Evolutionary conservation across 2,113 vertebrate genomes (phyloP).

Genomic region (Onychorhynchus coronatus): DNA sequence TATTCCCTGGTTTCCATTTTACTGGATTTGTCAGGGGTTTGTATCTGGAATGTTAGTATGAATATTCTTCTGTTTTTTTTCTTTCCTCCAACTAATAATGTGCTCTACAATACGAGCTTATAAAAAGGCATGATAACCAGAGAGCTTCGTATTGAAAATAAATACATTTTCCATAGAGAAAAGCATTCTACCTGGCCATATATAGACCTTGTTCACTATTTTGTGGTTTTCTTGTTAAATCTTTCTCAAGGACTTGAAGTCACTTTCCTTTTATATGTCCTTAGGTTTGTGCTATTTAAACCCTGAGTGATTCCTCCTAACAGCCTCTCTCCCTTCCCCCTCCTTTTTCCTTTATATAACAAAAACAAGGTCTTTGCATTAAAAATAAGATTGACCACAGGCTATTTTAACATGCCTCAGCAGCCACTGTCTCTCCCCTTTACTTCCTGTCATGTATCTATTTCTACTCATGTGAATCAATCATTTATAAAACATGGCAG

Average conservation of each 20-base stretch:
- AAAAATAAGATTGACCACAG: conserved; percentile 64
- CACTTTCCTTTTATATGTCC: not conserved
- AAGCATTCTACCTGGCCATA: not conserved
- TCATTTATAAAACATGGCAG: conserved; percentile 24
- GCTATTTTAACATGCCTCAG: conserved; percentile 61
- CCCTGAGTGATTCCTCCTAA: not conserved
- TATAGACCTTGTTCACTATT: not conserved
- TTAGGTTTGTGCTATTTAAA: conserved; percentile 35
- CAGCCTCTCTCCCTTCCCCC: conserved; percentile 21
- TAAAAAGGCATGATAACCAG: not conserved
- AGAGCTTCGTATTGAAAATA: not conserved
- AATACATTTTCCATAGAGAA: not conserved
- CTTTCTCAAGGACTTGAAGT: not conserved
- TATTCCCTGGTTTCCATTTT: conserved; percentile 1
- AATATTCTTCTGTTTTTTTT: not conserved
- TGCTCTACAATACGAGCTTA: not conserved
- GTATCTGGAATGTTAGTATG: not conserved
- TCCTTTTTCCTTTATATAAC: conserved; percentile 23
- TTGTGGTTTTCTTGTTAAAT: conserved; percentile 7
- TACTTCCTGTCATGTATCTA: conserved; percentile 56
- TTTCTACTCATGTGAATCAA: conserved; percentile 51
- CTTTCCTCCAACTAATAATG: not conserved
- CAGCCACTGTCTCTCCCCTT: conserved; percentile 36
- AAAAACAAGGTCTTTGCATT: conserved; percentile 66
- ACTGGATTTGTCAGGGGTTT: conserved; percentile 6